Evolutionary conservation across 1,140 invertebrate species (phyloP).

Genomic region (Aphidius gifuensis): DNA sequence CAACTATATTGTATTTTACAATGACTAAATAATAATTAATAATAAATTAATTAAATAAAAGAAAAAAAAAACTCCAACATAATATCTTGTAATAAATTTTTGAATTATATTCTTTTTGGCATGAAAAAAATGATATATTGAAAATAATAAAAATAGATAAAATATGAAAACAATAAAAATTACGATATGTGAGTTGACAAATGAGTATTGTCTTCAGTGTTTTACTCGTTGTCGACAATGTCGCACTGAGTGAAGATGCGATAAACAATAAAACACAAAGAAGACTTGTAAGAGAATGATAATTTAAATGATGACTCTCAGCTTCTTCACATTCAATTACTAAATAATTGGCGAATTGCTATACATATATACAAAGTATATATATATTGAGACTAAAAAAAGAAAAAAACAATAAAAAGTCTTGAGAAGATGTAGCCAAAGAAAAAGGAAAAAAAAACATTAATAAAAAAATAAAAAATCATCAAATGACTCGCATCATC

Average conservation of each 20-base stretch:
- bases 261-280: slow-evolving; percentile 43
- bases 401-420: slow-evolving; percentile 23
- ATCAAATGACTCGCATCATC: too few species aligned
- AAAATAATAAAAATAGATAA: too few species aligned
- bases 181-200: too few species aligned
- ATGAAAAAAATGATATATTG: too few species aligned
- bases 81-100: too few species aligned
- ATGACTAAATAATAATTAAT: background rate
- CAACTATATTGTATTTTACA: background rate
- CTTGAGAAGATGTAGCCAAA: slow-evolving; percentile 16
- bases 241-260: background rate
- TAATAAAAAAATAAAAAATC: too few species aligned
- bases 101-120: too few species aligned
- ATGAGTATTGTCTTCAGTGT: too few species aligned
- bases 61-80: background rate
- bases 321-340: slow-evolving; percentile 53
- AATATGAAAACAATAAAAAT: too few species aligned
- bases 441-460: slow-evolving; percentile 5
- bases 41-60: slow-evolving; percentile 4
- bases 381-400: slow-evolving; percentile 2
- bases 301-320: slow-evolving; percentile 53
- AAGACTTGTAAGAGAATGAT: slow-evolving; percentile 40
- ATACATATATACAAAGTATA: too few species aligned
- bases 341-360: slow-evolving; percentile 46
- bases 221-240: too few species aligned